Evolutionary conservation across 2,797 vertebrate genomes (phyloP), one percentile per base, ranked within the genome.

Genomic region (Erethizon dorsatum): DNA sequence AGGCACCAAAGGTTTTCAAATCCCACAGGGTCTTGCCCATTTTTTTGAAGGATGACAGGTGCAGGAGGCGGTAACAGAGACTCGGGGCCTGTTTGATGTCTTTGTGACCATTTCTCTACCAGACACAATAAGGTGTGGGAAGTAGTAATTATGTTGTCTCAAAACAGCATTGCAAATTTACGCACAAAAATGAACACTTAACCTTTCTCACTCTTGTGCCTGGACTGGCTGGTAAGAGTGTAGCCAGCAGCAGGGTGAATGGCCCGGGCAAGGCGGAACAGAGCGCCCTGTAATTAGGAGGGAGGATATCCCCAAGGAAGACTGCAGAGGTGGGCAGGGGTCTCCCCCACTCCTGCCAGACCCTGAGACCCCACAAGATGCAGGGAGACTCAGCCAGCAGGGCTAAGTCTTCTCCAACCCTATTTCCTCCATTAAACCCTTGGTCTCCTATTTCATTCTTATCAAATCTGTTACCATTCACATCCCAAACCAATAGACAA

Each of bases 161-260:
- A 71, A 98, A 97, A 97, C 97, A 95, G 91, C 86, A 83, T 77
- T 84, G 96, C 92, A 78, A 93, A 96, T 97, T 96, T 94, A 97
- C 1, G 0, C 63, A 65, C 83, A 80, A 37, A 96, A 98, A 97
- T 95, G 97, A 97, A 96, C 96, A 97, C 82, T 96, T 97, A 96
- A 98, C 95, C 91, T 97, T 97, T 97, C 96, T 93, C 91, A 94
- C 50, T 79, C 85, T 63, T 13, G 14, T 90, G 82, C 88, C 85
- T 94, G 83, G 88, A 92, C 93, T 67, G 24, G 57, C 67, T 95
- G 90, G 52, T 22, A 84, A 92, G 65, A 96, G 73, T 71, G 73
- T 88, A 91, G 94, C 94, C 63, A 59, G 88, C 41, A 6, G 75
- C 90, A 93, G 91, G 83, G 85, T 90, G 56, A 54, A 97, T 0